Evolutionary conservation across 1,140 invertebrate species (phyloP).

Genomic region (Parasteatoda tepidariorum): DNA sequence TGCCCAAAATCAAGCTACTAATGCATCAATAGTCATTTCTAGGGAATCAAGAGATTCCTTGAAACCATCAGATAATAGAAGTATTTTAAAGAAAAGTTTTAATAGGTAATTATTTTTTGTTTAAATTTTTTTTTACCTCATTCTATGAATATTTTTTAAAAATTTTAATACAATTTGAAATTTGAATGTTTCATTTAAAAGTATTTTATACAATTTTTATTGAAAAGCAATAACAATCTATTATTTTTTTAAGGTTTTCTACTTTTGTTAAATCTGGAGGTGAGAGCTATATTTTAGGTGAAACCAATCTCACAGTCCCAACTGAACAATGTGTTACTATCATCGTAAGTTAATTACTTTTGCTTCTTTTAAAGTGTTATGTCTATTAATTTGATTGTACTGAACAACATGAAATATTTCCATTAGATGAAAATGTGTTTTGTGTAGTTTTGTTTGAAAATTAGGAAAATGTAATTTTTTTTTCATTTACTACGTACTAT

Average conservation of each 20-base stretch:
- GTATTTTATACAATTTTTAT: not conserved
- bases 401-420: too few species aligned
- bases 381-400: too few species aligned
- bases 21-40: not conserved
- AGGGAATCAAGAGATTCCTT: constrained; percentile 46
- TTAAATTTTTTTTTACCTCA: not conserved
- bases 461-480: too few species aligned
- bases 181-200: not conserved
- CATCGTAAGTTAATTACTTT: constrained; percentile 55
- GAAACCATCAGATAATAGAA: constrained; percentile 46
- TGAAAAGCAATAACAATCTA: not conserved
- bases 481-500: too few species aligned
- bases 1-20: constrained; percentile 35
- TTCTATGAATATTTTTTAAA: not conserved
- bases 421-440: too few species aligned
- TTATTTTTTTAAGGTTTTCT: constrained; percentile 82
- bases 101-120: constrained; percentile 68
- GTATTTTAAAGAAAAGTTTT: constrained; percentile 76
- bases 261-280: constrained; percentile 91
- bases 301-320: constrained; percentile 71
- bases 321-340: constrained; percentile 62
- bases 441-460: too few species aligned
- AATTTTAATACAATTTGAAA: not conserved
- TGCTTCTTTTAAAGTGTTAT: too few species aligned
- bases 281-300: constrained; percentile 90